Evolutionary conservation across 2,888 invertebrate species (phyloP), one percentile per base, ranked within the genome.

Genomic region (Alloplasta piceator): DNA sequence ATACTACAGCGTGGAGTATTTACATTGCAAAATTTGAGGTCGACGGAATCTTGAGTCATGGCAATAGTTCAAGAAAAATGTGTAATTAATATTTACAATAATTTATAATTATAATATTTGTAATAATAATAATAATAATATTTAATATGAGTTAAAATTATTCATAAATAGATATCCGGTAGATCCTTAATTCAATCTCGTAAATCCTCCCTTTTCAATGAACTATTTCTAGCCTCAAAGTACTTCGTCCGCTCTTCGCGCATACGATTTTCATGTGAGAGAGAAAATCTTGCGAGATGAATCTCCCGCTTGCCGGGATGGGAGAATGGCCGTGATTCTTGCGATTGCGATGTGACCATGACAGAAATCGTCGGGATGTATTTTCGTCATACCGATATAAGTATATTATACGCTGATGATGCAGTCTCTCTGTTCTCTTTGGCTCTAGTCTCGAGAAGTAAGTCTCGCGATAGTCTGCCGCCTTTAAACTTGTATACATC

Each of bases 361-460:
- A 81, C 81, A 81, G 81, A 78, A 78, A 71, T 71, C 74, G 67
- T 78, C 74, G 48, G 74, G 74, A 70, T 78, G 81, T 81, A 81
- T 81, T 81, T 81, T 78, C 68, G 81, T 81, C 48, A 71, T 26
- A 10, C 60, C 50, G 38, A n/a, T 12, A 52, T 50, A 16, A 38
- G 14, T 36, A 58, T 58, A 56, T 46, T 3, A 46, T 39, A 71
- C 72, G 63, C 68, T 70, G 68, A 75, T 75, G 73, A 64, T 60
- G 72, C 78, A 78, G 74, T 71, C 70, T 81, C 70, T 75, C 61
- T 41, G 74, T 73, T 60, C 63, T 50, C 52, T 67, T 78, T 46
- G 63, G 63, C 38, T 70, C 68, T 68, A 12, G 36, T 56, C 52
- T 55, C 71, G 36, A 52, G 77, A 66, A 26, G 26, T 26, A 12